Evolutionary conservation across 2,888 invertebrate species (phyloP).

Genomic region (Crepidodera aurea): DNA sequence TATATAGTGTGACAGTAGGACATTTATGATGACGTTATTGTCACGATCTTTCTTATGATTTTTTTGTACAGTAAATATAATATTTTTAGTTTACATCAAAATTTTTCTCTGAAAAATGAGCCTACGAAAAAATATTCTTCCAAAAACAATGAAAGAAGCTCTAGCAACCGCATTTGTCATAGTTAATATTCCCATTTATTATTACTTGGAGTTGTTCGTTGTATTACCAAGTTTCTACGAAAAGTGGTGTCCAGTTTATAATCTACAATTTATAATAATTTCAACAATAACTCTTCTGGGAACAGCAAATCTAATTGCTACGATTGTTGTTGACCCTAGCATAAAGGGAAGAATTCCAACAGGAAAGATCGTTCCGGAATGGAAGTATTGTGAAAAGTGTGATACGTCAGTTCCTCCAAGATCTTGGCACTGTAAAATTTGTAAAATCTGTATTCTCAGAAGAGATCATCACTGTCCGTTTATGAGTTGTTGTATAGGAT

Average conservation of each 20-base stretch:
- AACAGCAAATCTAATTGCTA: slow-evolving; percentile 78
- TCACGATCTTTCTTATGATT: too few relatives aligned
- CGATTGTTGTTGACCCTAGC: slow-evolving; percentile 80
- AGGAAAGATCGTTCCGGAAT: slow-evolving; percentile 64
- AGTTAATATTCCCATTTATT: slow-evolving; percentile 70
- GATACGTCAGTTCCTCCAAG: slow-evolving; percentile 80
- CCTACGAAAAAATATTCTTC: slow-evolving; percentile 53
- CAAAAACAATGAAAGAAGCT: slow-evolving; percentile 54
- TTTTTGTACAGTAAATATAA: too few relatives aligned
- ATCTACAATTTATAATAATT: slow-evolving; percentile 69
- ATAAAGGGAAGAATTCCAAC: slow-evolving; percentile 69
- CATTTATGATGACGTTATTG: too few relatives aligned
- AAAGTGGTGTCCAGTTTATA: slow-evolving; percentile 65
- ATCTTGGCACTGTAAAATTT: slow-evolving; percentile 89
- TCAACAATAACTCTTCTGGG: slow-evolving; percentile 79
- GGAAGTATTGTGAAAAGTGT: slow-evolving; percentile 83
- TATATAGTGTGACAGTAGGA: too few relatives aligned
- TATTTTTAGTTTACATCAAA: too few relatives aligned
- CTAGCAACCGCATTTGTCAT: slow-evolving; percentile 58
- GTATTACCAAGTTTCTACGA: slow-evolving; percentile 75
- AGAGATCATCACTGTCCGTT: slow-evolving; percentile 91
- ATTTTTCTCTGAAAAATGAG: slow-evolving; percentile 49
- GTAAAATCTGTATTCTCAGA: slow-evolving; percentile 84
- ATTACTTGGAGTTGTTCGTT: slow-evolving; percentile 78
- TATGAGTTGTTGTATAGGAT: slow-evolving; percentile 87